These are phyloP conservation scores for Corythoichthys intestinalis DNA, from an alignment of 2,113 vertebrate species.

Conservation along the genomic window DNA sequence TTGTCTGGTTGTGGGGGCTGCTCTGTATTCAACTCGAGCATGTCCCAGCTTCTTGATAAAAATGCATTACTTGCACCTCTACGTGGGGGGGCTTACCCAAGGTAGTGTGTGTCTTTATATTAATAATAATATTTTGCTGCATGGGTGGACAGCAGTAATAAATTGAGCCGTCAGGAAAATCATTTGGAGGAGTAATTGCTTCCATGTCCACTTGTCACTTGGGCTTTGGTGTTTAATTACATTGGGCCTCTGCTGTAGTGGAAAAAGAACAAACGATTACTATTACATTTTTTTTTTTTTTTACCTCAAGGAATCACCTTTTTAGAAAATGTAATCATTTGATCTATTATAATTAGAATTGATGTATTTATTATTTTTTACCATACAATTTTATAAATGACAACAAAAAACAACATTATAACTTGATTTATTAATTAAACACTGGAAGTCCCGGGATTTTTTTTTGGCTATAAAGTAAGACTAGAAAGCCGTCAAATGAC, in stretches of 20 bases:
- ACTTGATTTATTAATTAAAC: no score
- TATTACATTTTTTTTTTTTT: neutral
- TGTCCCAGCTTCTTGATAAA: neutral
- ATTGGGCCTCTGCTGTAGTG: neutral
- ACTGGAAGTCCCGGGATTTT: no score
- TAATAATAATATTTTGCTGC: neutral
- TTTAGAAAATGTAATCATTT: no score
- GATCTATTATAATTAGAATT: no score
- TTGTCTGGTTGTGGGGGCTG: constrained; percentile 1
- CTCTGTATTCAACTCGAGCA: constrained; percentile 1
- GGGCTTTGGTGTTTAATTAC: constrained; percentile 8
- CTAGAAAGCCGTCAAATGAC: no score
- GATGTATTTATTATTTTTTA: no score
- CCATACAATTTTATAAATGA: no score
- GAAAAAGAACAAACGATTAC: neutral
- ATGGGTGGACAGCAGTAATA: constrained; percentile 1
- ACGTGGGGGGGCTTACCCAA: neutral
- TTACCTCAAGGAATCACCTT: no score
- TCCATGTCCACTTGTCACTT: neutral
- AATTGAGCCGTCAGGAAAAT: neutral
- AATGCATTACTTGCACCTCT: neutral
- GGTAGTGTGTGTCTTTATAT: neutral
- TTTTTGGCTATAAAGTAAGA: no score
- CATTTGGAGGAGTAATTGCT: constrained; percentile 5
- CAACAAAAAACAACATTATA: no score